Percentiles rank a stretch among this genome's conserved stretches.
Evolutionary conservation across 2,888 invertebrate species (phyloP).

Genomic region (Hedya salicella): DNA sequence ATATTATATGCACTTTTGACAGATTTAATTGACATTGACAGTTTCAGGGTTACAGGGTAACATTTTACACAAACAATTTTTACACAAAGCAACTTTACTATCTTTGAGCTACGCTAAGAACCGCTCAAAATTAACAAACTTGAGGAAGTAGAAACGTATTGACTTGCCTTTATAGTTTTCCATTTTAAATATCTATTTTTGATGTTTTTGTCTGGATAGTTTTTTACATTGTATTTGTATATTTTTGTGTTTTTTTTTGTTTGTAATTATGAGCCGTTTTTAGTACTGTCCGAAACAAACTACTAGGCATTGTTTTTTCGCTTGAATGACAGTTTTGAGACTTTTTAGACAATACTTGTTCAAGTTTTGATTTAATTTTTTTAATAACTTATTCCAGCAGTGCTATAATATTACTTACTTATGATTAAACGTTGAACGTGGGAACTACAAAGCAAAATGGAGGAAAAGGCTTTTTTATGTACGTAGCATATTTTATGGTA

Average conservation of each 20-base stretch:
- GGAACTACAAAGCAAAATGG: conserved; percentile 54
- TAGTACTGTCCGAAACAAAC: background rate
- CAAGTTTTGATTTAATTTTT: conserved; percentile 3
- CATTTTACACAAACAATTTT: conserved; percentile 1
- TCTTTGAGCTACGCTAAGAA: conserved; percentile 2
- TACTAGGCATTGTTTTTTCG: background rate
- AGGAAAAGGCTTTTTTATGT: conserved; percentile 71
- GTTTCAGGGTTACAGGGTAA: conserved; percentile 1
- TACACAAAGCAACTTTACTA: background rate
- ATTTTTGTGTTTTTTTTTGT: no score
- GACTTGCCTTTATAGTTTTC: no score
- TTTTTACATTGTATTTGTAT: no score
- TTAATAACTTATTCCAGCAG: background rate
- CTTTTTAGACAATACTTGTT: background rate
- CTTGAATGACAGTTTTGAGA: background rate
- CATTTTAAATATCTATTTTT: no score
- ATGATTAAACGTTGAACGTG: background rate
- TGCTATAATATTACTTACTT: background rate
- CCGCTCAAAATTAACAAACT: background rate
- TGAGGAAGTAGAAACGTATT: background rate
- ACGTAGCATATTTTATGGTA: conserved; percentile 49
- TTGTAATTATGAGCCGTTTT: background rate
- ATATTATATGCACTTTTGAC: conserved; percentile 49
- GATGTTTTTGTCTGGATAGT: no score
- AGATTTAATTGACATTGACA: conserved; percentile 33